Percentiles rank a stretch among this genome's conserved stretches.
Conservation (phyloP, 2,888 invertebrate genomes). For the Chironomus tentans region DNA sequence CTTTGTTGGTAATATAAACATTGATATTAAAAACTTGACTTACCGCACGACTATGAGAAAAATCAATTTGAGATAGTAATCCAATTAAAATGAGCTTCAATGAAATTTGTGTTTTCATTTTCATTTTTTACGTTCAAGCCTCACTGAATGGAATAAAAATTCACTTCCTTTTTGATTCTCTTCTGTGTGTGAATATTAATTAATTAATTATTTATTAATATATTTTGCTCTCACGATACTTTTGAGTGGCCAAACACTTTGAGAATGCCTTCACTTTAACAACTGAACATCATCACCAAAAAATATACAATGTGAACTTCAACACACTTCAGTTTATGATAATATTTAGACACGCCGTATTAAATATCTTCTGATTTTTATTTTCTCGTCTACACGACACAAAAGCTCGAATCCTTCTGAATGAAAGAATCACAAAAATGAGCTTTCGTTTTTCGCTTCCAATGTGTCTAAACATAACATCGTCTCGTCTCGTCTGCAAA, state of each 20-base stretch:
- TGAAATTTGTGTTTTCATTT: slow-evolving; percentile 15
- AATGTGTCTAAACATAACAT: not conserved
- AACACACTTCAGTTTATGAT: not conserved
- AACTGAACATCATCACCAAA: not conserved
- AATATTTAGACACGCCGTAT: not conserved
- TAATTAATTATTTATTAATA: not conserved
- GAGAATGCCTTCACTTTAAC: too few relatives aligned
- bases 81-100: slow-evolving; percentile 25
- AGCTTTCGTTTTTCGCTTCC: not conserved
- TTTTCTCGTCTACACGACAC: not conserved
- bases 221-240: not conserved
- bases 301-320: not conserved
- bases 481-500: not conserved
- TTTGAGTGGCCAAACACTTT: not conserved
- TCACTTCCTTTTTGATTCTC: not conserved
- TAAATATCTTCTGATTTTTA: not conserved
- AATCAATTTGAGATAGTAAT: slow-evolving; percentile 26
- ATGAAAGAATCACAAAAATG: not conserved
- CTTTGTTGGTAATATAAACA: too few relatives aligned
- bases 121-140: not conserved
- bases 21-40: not conserved
- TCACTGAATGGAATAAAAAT: not conserved
- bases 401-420: slow-evolving; percentile 26
- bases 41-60: slow-evolving; percentile 27
- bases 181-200: not conserved